These are phyloP conservation scores for Alethe castanea DNA, from an alignment of 2,113 vertebrate species.

Conservation along the genomic window DNA sequence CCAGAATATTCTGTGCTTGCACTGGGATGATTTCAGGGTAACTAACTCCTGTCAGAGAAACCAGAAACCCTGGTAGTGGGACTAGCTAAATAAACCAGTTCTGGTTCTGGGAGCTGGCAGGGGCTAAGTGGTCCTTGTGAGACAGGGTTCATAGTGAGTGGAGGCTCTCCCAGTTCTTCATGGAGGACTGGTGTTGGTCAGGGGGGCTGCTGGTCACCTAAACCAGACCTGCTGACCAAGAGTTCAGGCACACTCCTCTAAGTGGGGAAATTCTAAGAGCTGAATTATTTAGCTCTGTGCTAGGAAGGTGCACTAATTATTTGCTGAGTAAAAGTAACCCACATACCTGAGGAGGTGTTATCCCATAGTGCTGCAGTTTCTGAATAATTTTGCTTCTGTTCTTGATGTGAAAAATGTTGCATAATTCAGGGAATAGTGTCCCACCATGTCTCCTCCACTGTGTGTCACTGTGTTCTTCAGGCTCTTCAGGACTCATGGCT, in stretches of 20 bases:
- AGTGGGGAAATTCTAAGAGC: background rate
- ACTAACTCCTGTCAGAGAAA: background rate
- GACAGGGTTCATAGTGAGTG: rapidly evolving
- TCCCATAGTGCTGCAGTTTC: background rate
- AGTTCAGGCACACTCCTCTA: background rate
- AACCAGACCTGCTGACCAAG: background rate
- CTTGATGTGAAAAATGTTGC: background rate
- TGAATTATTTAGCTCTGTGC: background rate
- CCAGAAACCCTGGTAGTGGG: background rate
- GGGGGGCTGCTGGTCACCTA: background rate
- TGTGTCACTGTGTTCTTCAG: background rate
- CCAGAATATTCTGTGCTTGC: rapidly evolving
- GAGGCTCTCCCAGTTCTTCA: background rate
- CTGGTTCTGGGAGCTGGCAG: background rate
- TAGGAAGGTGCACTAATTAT: background rate
- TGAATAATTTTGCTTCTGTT: background rate
- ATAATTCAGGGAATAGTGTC: background rate
- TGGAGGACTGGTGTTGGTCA: background rate
- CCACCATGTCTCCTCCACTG: background rate
- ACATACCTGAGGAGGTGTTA: background rate
- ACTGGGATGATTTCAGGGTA: background rate
- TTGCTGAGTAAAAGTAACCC: background rate
- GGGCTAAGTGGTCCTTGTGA: background rate
- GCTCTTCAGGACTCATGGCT: background rate
- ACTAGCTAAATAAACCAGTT: background rate